These are phyloP conservation scores for Polypterus senegalus DNA, from an alignment of 2,113 vertebrate species.

Conservation along the genomic window DNA sequence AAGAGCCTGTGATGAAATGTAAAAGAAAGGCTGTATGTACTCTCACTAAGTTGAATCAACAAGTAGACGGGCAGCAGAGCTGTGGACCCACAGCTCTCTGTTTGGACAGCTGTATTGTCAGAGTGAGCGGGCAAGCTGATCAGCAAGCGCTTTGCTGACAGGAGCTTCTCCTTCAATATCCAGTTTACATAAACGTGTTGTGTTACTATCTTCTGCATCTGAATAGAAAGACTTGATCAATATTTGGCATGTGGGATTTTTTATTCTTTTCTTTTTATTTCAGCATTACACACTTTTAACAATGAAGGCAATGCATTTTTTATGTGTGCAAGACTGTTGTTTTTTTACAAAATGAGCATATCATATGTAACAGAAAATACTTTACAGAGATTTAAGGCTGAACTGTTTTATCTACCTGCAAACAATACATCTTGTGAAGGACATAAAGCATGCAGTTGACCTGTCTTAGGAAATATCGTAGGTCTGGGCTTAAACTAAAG, in stretches of 20 bases:
- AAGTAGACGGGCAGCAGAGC: slow-evolving; percentile 21
- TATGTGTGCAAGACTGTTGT: too few species aligned
- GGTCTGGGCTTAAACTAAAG: too few species aligned
- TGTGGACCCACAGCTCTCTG: slow-evolving; percentile 45
- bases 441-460: too few species aligned
- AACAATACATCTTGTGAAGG: too few species aligned
- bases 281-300: too few species aligned
- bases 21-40: slow-evolving; percentile 34
- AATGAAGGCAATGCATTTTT: too few species aligned
- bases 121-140: slow-evolving; percentile 36
- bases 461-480: too few species aligned
- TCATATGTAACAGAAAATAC: too few species aligned
- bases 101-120: slow-evolving; percentile 62
- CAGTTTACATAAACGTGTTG: slow-evolving; percentile 2
- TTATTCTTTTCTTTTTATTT: too few species aligned
- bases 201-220: slow-evolving; percentile 10
- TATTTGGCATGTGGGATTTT: background rate
- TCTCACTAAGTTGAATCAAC: slow-evolving; percentile 42
- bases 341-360: too few species aligned
- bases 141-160: slow-evolving; percentile 17
- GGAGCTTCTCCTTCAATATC: background rate
- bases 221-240: background rate
- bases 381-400: too few species aligned
- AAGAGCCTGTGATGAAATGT: slow-evolving; percentile 37
- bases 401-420: too few species aligned